A percentile compares a stretch with the other conserved stretches of the same genome.
phyloP scores from a whole-genome alignment of 2,113 vertebrate species.

The Gymnobelideus leadbeateri region DNA sequence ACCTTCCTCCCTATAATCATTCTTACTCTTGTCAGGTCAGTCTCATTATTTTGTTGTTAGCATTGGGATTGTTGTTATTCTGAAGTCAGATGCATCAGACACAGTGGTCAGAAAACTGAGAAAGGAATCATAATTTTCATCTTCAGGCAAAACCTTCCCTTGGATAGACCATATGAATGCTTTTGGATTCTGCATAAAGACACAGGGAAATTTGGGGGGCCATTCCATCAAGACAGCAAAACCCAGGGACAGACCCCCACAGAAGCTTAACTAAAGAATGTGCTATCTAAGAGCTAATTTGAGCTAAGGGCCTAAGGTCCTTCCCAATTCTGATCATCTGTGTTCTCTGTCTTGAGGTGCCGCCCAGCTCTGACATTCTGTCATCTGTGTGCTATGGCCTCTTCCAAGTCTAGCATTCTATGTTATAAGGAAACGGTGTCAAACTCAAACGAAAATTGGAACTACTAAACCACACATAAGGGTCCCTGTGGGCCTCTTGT shows the following conservation, averaged over 20 bases:
- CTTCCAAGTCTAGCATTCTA: neutral
- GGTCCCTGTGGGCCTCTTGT: neutral
- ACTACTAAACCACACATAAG: neutral
- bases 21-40: neutral
- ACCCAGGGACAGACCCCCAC: neutral
- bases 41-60: neutral
- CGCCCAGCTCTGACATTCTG: neutral
- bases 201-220: neutral
- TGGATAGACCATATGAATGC: neutral
- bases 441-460: neutral
- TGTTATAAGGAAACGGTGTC: neutral
- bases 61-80: neutral
- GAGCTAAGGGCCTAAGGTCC: neutral
- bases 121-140: neutral
- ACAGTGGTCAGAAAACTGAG: neutral
- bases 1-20: neutral
- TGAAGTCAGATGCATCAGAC: neutral
- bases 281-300: neutral
- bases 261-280: neutral
- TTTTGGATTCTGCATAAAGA: neutral
- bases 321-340: neutral
- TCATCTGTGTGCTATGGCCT: neutral
- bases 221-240: no score
- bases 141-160: neutral
- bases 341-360: neutral